Base-by-base conservation (phyloP, 2,113 vertebrate species). In the Rhinoderma darwinii region DNA sequence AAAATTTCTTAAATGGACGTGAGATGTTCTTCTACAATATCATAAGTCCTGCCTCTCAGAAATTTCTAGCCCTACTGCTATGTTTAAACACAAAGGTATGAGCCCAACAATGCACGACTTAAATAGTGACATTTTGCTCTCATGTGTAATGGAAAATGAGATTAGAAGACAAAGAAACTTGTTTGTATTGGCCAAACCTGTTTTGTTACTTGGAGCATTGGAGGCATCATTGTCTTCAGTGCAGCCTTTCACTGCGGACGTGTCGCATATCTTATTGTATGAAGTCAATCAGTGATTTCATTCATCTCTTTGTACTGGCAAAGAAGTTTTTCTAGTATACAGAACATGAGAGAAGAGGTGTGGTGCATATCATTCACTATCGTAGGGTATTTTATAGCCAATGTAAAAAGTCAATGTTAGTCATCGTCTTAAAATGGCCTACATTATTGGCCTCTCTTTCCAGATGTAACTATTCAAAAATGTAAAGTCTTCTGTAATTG, bases 161-260 rank as follows among this genome's bases (percentile, higher is more conserved):
- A 77, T 61, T 77, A 37, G 20, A 43, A 73, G 50, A 84, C 82
- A 77, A 78, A 78, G 74, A 50, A 85, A 85, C 84, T 63, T 20
- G 84, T 77, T 77, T 84, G 56, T 32, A 56, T 84, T 84, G 54
- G 32, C 73, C 83, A 84, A 84, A 84, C 82, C 82, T 84, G 82
- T 75, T 78, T 35, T 77, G 83, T 78, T 47, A 78, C 84, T 85
- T 77, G 39, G 47, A 77, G 17, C n/a, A 43, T 77, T 77, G 9
- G 68, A 75, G 56, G n/a, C 18, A 70, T 51, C 43, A 37, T 78
- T n/a, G 25, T 27, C 11, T 37, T 25, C 37, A 32, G 32, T 22
- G 15, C 9, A 37, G 41, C 15, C 9, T 72, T 27, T 66, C 14
- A 51, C 11, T 37, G 1, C 32, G 43, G n/a, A n/a, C n/a, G 22